Base-by-base conservation (phyloP, 2,888 invertebrate genomes). In the Lasioglossum figueresi region DNA sequence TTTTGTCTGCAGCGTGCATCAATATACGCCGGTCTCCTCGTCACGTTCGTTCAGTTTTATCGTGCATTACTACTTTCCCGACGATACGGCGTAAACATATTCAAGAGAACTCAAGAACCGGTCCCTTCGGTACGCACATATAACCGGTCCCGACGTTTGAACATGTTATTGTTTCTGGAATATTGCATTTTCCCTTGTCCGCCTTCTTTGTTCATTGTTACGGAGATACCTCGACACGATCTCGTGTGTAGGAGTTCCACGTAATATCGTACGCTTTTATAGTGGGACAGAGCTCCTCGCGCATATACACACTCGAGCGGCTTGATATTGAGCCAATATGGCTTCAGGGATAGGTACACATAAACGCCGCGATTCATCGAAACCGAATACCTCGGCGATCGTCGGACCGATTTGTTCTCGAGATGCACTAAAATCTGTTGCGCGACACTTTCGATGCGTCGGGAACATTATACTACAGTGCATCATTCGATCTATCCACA, bases 311-410 rank as follows among this genome's bases (percentile, higher is more conserved):
- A 34, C 66, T 66, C 31, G 34, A 66, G 34, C 34, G 19, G 19
- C 66, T 66, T 66, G 71, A 40, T 71, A 71, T 71, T 16, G 71
- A 71, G 43, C 43, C 40, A 43, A 71, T 27, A 71, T 27, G 40
- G 71, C 71, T 43, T 16, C 16, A 27, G n/a, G 78, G 78, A 77
- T 82, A 56, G 77, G 77, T 66, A 85, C 79, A 80, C 73, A 83
- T 59, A 71, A n/a, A 40, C 14, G 71, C 71, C 5, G 71, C 71
- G 71, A 27, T 71, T 71, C 71, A 43, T 71, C 71, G 71, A 43
- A 71, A 71, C 70, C 27, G 70, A 71, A 71, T 2, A 27, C 27
- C 43, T 10, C 40, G 14, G 27, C 27, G 71, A 71, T 43, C 43
- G 43, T 27, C 16, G n/a, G n/a, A 3, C 16, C 71, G 71, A 71